Base-by-base conservation (phyloP, 2,888 invertebrate genomes). In the Linnaemya vulpina region DNA sequence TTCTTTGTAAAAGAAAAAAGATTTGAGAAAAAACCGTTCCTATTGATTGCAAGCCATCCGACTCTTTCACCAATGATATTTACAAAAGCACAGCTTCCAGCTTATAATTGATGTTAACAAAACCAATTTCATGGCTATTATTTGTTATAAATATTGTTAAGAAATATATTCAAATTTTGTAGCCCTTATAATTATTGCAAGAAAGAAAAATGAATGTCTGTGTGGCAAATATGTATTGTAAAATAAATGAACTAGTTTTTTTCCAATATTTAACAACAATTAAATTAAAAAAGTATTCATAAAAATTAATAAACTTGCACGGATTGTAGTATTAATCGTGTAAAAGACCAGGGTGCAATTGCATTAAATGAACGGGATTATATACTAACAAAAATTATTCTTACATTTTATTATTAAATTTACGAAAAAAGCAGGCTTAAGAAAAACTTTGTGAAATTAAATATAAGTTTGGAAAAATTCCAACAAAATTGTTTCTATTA, bases 101-200 rank as follows among this genome's bases (percentile, higher is more conserved):
- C 20, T 1, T 5, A 35, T 38, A 68, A 51, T 35, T 68, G 35
- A 35, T 17, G 20, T 17, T 35, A 35, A 70, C 22, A 25, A 40
- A 53, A 70, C 38, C 22, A 70, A 70, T 70, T 71, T 71, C 70
- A 71, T 40, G 70, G 55, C 17, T 58, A 55, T 71, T 71, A 71
- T 17, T 20, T 51, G 20, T n/a, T 51, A 8, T 25, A n/a, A 67
- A n/a, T 30, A n/a, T 49, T 62, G 35, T 60, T 20, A 38, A 13
- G 40, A 40, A 53, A 53, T 20, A 20, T 20, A 51, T 20, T 9
- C 20, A 4, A 20, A 10, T 13, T 22, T 53, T 4, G 1, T 53
- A 22, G 53, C 53, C 22, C 22, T 53, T 15, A 13, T 17, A 68
- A 49, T 10, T 13, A 22, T 38, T 9, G 38, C 20, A 55, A n/a